Conservation (phyloP, 2,113 vertebrate species). For the Acinonyx jubatus region DNA sequence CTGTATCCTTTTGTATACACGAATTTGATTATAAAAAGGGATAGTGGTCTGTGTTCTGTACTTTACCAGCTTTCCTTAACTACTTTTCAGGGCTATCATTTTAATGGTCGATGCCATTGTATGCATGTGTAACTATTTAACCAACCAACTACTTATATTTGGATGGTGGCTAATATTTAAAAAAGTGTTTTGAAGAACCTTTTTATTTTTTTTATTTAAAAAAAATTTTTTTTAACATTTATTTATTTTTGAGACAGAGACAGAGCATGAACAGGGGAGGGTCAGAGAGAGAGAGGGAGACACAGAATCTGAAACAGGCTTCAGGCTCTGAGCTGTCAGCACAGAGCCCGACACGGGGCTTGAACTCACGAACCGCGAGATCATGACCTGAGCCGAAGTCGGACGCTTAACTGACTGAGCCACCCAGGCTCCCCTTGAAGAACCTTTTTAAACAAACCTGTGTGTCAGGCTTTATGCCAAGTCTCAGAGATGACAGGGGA, state of each 20-base stretch:
- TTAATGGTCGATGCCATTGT: not conserved
- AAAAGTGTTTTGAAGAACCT: not conserved
- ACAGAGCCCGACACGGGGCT: too few relatives aligned
- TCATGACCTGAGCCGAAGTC: too few relatives aligned
- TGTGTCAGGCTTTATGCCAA: not conserved
- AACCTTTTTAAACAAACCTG: not conserved
- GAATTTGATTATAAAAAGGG: not conserved
- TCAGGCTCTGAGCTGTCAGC: accelerated
- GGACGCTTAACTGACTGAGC: too few relatives aligned
- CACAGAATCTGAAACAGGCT: too few relatives aligned
- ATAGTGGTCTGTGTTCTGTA: not conserved
- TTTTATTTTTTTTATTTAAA: not conserved
- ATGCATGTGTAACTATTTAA: not conserved
- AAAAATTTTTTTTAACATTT: too few relatives aligned
- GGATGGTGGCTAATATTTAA: not conserved
- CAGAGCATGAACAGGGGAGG: too few relatives aligned
- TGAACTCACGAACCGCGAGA: accelerated
- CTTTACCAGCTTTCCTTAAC: not conserved
- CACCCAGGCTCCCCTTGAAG: too few relatives aligned
- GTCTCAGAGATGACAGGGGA: not conserved
- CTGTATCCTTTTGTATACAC: not conserved
- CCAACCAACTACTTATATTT: not conserved
- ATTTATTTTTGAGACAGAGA: too few relatives aligned
- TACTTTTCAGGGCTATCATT: not conserved
- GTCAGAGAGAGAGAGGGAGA: too few relatives aligned